Base-by-base conservation (phyloP, 2,113 vertebrate species). In the Sorex fumeus region DNA sequence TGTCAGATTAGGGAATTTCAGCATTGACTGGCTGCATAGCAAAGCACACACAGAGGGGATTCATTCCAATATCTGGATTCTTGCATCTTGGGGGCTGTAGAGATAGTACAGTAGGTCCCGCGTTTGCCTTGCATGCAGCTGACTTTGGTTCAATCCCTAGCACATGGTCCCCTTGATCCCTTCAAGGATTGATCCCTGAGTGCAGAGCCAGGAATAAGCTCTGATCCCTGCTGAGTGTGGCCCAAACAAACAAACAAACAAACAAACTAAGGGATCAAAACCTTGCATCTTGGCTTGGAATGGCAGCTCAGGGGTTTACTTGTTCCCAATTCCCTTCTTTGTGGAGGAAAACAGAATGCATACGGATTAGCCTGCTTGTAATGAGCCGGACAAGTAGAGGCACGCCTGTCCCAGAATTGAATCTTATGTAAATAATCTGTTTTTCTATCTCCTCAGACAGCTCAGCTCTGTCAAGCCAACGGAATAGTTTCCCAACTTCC, bases 401-500 rank as follows among this genome's bases (percentile, higher is more conserved):
- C 93, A 96, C 70, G 60, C 88, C 64, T 80, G 69, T 57, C 40
- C 32, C 40, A 77, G 81, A 95, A 94, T 21, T 36, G 83, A 94
- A 62, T 80, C 89, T 97, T 8, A 2, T 74, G 84, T 97, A 82
- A 96, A 90, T 91, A 92, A 71, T 91, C 82, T 91, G 88, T 74
- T 80, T 90, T 93, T 93, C 86, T 95, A 47, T 96, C 87, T 95
- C 95, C 95, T 94, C 97, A 98, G 98, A 98, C 91, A 98, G 96
- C 95, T 96, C 98, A 93, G 93, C 97, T 34, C 97, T 98, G 91
- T 98, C 99, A 94, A 98, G 98, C 96, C 99, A 98, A 95, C 97
- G 99, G 97, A 98, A 97, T 97, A 98, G 98, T 86, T 98, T 99
- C 89, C 98, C 99, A 32, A 94, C 98, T 86, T 98, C 98, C 1